Percentiles rank a stretch among this genome's conserved stretches.
Conservation (phyloP, 2,797 vertebrate species). For the Danio jaintianensis region DNA sequence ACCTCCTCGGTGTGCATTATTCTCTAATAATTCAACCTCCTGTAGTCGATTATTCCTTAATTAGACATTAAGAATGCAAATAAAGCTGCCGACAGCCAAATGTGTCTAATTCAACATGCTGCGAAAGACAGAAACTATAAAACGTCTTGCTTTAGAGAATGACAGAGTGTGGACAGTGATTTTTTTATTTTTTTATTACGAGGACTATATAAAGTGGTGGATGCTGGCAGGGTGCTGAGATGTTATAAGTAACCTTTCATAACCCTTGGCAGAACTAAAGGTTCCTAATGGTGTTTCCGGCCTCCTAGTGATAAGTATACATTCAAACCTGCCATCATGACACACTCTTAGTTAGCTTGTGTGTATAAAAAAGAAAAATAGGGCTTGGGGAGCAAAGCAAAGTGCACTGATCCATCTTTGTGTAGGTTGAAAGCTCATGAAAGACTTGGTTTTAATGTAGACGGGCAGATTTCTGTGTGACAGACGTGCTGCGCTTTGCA, state of each 20-base stretch:
- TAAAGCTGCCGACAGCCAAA: neutral
- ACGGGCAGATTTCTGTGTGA: slow-evolving; percentile 21
- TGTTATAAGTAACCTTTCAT: slow-evolving; percentile 54
- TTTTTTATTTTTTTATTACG: slow-evolving; percentile 1
- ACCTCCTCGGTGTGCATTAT: too few species aligned
- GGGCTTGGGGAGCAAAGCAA: slow-evolving; percentile 64
- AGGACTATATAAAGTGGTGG: neutral
- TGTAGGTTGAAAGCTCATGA: slow-evolving; percentile 65
- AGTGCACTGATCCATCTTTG: slow-evolving; percentile 76
- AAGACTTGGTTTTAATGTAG: slow-evolving; percentile 55
- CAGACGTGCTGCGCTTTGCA: neutral
- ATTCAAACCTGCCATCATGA: neutral
- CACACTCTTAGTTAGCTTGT: slow-evolving; percentile 4
- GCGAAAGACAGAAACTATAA: neutral
- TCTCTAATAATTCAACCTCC: neutral
- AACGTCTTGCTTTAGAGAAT: neutral
- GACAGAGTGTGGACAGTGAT: neutral
- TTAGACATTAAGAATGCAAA: neutral
- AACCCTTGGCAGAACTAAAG: slow-evolving; percentile 29
- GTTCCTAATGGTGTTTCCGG: slow-evolving; percentile 25
- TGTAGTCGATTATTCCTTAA: too few species aligned
- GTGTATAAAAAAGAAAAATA: slow-evolving; percentile 18
- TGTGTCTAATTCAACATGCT: neutral
- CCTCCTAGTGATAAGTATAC: neutral
- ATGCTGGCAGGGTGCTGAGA: neutral